Evolutionary conservation across 1,140 invertebrate species (phyloP).

Genomic region (Conus ventricosus): DNA sequence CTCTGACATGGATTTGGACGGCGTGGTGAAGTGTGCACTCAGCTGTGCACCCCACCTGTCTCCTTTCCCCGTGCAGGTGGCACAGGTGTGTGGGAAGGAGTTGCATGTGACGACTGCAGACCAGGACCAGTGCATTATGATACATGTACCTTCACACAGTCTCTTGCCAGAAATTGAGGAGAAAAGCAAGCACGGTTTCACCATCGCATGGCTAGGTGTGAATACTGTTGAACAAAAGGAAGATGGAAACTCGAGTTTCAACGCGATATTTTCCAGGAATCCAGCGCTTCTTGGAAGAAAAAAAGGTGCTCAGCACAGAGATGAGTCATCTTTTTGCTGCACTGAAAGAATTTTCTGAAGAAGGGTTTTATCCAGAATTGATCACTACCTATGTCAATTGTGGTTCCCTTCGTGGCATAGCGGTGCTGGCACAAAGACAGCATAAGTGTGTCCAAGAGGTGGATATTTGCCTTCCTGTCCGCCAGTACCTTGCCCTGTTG

Average conservation of each 20-base stretch:
- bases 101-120: constrained; percentile 45
- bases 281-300: neutral
- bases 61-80: constrained; percentile 27
- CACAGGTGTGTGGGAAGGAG: constrained; percentile 2
- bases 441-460: neutral
- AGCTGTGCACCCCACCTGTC: constrained; percentile 39
- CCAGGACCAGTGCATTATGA: constrained; percentile 46
- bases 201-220: neutral
- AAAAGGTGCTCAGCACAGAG: neutral
- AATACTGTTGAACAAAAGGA: neutral
- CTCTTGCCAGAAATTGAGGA: constrained; percentile 18
- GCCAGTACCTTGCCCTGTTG: constrained; percentile 12
- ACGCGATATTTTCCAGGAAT: constrained; percentile 7
- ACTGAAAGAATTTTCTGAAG: neutral
- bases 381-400: neutral
- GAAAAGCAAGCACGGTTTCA: constrained; percentile 37
- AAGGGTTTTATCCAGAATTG: neutral
- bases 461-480: neutral
- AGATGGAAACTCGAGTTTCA: neutral
- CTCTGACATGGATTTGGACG: constrained; percentile 67
- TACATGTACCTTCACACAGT: constrained; percentile 37
- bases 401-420: neutral
- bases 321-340: neutral
- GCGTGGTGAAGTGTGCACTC: constrained; percentile 66
- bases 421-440: neutral